Evolutionary conservation across 2,888 invertebrate genomes (phyloP), one percentile per base, ranked within the genome.

Genomic region (Dicycla oo): DNA sequence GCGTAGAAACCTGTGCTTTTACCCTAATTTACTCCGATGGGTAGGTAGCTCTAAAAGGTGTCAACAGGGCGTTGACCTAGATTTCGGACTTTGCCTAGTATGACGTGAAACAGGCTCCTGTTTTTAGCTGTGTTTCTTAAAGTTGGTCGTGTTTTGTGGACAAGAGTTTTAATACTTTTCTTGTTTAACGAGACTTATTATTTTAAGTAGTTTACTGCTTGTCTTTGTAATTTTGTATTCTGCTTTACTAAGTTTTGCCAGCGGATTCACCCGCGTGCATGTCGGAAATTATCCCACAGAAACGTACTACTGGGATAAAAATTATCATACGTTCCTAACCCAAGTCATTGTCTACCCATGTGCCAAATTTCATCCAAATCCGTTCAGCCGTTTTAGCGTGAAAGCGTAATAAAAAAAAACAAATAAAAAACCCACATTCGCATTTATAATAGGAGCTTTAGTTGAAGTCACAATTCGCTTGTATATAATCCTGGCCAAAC

Each of bases 21-120:
- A 78, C 67, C 75, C 62, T 83, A 71, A 83, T 84, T 83, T 72
- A 67, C 66, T 72, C 40, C 64, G 72, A 62, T 80, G 66, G 57
- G 57, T 56, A 56, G 63, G 57, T 47, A 56, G 26, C 54, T 64
- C 18, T 67, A 38, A 81, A 82, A 78, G 78, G 72, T 71, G 77
- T 76, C 65, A 66, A 67, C 43, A 51, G 78, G 62, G 54, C 71
- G 63, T 66, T 78, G 66, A 71, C 72, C 78, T 56, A 72, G 26
- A 76, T 79, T 71, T 60, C 4, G 40, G 64, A 71, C 34, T 71
- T 49, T 11, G 45, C 8, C 18, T 45, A 30, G 54, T 20, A 43
- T n/a, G 54, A 60, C 8, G 51, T 34, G 30, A 18, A 73, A 23
- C 20, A 5, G 23, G 0, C 20, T 51, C 5, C 26, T 23, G 43